These are phyloP conservation scores for Panagrolaimus sp. DNA, from an alignment of 1,140 invertebrate species.

Conservation along the genomic window DNA sequence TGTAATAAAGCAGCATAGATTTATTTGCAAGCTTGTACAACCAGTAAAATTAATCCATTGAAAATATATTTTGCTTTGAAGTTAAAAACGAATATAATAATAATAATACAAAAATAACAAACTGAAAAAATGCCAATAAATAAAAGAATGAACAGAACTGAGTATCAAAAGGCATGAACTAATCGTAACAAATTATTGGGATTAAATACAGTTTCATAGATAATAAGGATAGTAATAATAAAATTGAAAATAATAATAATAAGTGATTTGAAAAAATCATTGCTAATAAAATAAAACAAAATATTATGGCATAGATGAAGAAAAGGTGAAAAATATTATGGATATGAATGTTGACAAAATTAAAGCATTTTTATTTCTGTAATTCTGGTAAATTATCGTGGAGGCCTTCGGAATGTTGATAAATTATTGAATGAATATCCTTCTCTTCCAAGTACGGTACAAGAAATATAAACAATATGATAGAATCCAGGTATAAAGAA, in stretches of 20 bases:
- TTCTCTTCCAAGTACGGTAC: constrained; percentile 30
- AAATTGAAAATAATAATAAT: too few species aligned
- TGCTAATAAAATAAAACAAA: not conserved
- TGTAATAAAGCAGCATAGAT: too few species aligned
- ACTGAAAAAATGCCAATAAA: too few species aligned
- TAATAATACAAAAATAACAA: too few species aligned
- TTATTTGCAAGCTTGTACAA: too few species aligned
- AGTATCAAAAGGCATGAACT: not conserved
- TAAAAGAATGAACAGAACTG: not conserved
- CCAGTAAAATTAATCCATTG: too few species aligned
- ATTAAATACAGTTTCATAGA: too few species aligned
- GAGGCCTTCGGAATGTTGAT: constrained; percentile 36
- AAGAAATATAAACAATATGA: constrained; percentile 40
- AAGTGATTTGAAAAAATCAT: too few species aligned
- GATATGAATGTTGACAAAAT: not conserved
- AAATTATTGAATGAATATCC: constrained; percentile 46
- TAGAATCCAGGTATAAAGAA: constrained; percentile 50
- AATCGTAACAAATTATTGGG: not conserved
- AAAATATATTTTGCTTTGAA: too few species aligned
- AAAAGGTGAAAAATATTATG: not conserved
- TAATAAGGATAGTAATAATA: too few species aligned
- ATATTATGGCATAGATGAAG: constrained; percentile 14
- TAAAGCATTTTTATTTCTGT: too few species aligned
- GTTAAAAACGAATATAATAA: too few species aligned
- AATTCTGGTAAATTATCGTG: constrained; percentile 15